Conservation (phyloP, 2,797 vertebrate genomes). For the Melanotaenia nigrans region DNA sequence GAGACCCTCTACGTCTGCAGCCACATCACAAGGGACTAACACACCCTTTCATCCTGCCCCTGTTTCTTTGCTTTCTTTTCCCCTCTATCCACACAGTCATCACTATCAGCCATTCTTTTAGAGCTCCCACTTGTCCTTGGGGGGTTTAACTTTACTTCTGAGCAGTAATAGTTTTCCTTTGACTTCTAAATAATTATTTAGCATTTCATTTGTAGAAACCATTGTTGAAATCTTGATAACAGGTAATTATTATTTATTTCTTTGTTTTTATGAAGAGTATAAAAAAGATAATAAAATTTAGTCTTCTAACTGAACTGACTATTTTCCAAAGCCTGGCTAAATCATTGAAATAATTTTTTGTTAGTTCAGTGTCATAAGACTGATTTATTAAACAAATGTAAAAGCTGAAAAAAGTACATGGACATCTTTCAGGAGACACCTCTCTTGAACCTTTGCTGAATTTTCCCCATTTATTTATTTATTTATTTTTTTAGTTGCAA, state of each 20-base stretch:
- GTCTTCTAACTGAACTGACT: conserved; percentile 3
- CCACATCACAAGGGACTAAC: conserved; percentile 82
- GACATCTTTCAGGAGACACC: not conserved
- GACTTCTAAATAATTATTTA: conserved; percentile 75
- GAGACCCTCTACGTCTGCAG: conserved; percentile 79
- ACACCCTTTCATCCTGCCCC: conserved; percentile 83
- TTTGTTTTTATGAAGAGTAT: not conserved
- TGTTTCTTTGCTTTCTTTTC: conserved; percentile 83
- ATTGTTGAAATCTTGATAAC: conserved; percentile 49
- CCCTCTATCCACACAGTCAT: conserved; percentile 83
- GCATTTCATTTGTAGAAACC: conserved; percentile 44
- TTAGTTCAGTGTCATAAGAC: conserved; percentile 12
- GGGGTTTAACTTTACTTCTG: conserved; percentile 72
- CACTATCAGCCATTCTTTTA: conserved; percentile 77
- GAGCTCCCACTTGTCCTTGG: conserved; percentile 65
- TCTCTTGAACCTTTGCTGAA: conserved; percentile 19
- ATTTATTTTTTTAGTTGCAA: not conserved
- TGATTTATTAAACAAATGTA: not conserved
- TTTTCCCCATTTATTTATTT: conserved; percentile 12
- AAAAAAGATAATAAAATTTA: not conserved
- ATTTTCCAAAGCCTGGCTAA: conserved; percentile 23
- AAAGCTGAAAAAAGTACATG: conserved; percentile 10
- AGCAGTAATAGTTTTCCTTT: conserved; percentile 79
- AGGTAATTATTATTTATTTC: conserved; percentile 27
- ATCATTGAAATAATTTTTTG: not conserved